Conservation (phyloP, 23 tunicate genomes). For the Trididemnum miniatum region DNA sequence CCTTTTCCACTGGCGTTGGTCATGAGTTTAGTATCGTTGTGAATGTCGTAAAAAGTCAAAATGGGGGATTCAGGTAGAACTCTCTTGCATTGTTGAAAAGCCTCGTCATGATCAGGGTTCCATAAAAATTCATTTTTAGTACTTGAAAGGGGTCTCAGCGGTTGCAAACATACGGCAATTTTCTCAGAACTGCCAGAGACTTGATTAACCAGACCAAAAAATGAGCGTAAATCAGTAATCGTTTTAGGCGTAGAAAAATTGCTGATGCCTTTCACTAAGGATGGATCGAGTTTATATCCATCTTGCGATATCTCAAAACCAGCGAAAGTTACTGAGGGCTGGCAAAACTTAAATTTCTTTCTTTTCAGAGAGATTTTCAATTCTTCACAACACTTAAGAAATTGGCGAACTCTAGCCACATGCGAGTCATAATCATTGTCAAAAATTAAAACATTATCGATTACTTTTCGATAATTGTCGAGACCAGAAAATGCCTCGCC, state of each 20-base stretch:
- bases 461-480: conserved; percentile 10
- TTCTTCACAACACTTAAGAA: background rate
- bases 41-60: background rate
- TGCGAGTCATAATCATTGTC: background rate
- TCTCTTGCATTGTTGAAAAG: background rate
- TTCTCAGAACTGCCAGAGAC: conserved; percentile 16
- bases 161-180: background rate
- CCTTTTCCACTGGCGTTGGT: conserved; percentile 7
- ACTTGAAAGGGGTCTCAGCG: too few species aligned
- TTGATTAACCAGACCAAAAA: conserved; percentile 16
- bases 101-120: conserved; percentile 2
- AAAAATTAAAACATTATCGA: conserved; percentile 7
- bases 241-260: background rate
- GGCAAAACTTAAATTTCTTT: conserved; percentile 8
- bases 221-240: conserved; percentile 6
- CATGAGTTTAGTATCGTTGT: background rate
- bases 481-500: background rate
- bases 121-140: too few species aligned
- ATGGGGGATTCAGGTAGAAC: background rate
- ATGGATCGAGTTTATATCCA: background rate
- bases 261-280: background rate
- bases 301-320: background rate
- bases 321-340: background rate
- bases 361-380: background rate
- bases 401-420: conserved; percentile 17